Conservation (phyloP, 2,797 vertebrate genomes). For the Falco cherrug region DNA sequence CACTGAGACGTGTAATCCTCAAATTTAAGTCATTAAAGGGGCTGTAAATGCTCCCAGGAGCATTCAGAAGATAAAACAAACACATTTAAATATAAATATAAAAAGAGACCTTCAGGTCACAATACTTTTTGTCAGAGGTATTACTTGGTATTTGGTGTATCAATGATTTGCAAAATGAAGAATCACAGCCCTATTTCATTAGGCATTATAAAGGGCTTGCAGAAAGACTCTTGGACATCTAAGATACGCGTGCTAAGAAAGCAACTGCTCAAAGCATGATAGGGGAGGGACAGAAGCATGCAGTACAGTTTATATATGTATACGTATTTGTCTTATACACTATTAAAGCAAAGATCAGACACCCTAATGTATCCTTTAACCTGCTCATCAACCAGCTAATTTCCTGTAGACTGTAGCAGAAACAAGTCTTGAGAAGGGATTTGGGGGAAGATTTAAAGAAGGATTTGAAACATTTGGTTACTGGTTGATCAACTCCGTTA, state of each 20-base stretch:
- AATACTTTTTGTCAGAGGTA: neutral
- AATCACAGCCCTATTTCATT: neutral
- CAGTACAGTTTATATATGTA: neutral
- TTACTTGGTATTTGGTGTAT: conserved; percentile 4
- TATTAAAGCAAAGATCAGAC: neutral
- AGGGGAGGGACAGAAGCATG: neutral
- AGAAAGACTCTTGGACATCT: neutral
- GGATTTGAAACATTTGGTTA: conserved; percentile 41
- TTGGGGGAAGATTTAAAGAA: conserved; percentile 46
- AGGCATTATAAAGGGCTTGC: neutral
- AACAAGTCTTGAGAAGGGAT: conserved; percentile 52
- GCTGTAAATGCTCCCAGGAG: neutral
- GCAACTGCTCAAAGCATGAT: neutral
- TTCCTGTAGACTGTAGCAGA: conserved; percentile 1
- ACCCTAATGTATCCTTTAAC: conserved; percentile 17
- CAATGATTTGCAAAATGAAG: neutral
- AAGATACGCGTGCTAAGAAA: neutral
- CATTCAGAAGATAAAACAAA: neutral
- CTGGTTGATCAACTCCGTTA: conserved; percentile 15
- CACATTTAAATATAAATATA: conserved; percentile 20
- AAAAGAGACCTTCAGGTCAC: neutral
- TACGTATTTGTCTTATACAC: neutral
- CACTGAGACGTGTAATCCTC: conserved; percentile 23
- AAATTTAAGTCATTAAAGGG: conserved; percentile 53
- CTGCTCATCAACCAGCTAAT: conserved; percentile 14